Evolutionary conservation across 2,888 invertebrate genomes (phyloP).

Genomic region (Odontothrips loti): DNA sequence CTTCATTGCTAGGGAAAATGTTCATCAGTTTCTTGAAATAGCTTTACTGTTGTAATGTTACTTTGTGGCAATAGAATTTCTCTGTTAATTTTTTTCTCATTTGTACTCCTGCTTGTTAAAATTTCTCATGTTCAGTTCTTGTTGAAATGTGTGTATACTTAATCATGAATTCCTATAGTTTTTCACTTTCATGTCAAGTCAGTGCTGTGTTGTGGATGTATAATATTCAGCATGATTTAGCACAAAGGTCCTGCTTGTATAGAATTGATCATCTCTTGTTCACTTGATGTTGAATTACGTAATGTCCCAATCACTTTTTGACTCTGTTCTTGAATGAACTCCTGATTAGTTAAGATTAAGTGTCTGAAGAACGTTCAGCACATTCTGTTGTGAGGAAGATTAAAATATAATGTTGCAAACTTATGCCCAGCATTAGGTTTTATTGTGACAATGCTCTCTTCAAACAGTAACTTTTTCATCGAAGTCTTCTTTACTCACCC

Average conservation of each 20-base stretch:
- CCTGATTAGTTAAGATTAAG: slow-evolving; percentile 3
- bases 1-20: no score
- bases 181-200: slow-evolving; percentile 13
- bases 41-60: background rate
- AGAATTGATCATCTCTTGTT: background rate
- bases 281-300: background rate
- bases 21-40: no score
- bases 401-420: slow-evolving; percentile 15
- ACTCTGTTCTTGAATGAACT: slow-evolving; percentile 7
- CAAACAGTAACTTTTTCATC: background rate
- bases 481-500: background rate
- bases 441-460: background rate
- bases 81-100: background rate
- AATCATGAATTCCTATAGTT: slow-evolving; percentile 13
- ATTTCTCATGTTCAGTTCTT: background rate
- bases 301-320: slow-evolving; percentile 3
- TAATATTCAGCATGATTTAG: slow-evolving; percentile 6
- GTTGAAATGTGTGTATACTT: background rate
- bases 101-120: background rate
- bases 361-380: background rate
- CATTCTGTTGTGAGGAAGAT: slow-evolving; percentile 7
- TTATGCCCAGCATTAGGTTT: background rate
- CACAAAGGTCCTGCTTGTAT: slow-evolving; percentile 20
- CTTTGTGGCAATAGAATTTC: background rate
- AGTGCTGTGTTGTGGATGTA: slow-evolving; percentile 2